Percentiles rank a stretch among this genome's conserved stretches.
Conservation (phyloP, 2,113 vertebrate genomes). For the Chaetodon auriga region DNA sequence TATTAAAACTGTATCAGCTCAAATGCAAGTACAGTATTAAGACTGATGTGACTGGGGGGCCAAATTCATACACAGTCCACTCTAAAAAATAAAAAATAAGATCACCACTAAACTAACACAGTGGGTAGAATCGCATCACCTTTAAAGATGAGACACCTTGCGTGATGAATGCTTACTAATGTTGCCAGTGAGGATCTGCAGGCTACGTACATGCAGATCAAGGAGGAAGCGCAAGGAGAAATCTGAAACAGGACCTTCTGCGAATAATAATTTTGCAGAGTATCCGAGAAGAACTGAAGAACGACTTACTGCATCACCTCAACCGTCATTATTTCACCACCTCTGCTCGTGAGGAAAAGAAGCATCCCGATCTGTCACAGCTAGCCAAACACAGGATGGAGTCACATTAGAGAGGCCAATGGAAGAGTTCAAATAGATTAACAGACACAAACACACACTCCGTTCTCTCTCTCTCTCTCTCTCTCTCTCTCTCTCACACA, state of each 20-base stretch:
- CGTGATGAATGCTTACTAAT: constrained; percentile 32
- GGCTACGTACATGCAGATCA: constrained; percentile 55
- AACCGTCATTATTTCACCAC: constrained; percentile 29
- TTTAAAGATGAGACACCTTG: constrained; percentile 21
- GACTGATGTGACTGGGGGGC: constrained; percentile 21
- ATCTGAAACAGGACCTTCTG: constrained; percentile 43
- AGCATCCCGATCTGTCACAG: neutral
- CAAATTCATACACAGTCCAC: constrained; percentile 31
- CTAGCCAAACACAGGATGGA: constrained; percentile 19
- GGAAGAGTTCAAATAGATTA: constrained; percentile 48
- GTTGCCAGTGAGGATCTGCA: constrained; percentile 29
- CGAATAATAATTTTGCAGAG: constrained; percentile 57
- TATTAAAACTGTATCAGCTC: constrained; percentile 45
- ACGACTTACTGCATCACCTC: constrained; percentile 43
- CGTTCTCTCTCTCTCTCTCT: neutral
- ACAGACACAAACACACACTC: constrained; percentile 25
- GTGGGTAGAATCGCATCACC: constrained; percentile 22
- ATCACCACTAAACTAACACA: constrained; percentile 28
- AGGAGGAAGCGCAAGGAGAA: constrained; percentile 72
- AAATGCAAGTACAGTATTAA: constrained; percentile 38
- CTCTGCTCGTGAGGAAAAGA: constrained; percentile 16
- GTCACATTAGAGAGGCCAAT: constrained; percentile 53
- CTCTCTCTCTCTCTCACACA: no score
- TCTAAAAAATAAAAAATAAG: neutral
- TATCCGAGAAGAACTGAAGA: constrained; percentile 39